These are phyloP conservation scores for Prunella fulvescens DNA, from an alignment of 2,113 vertebrate species.

Conservation along the genomic window DNA sequence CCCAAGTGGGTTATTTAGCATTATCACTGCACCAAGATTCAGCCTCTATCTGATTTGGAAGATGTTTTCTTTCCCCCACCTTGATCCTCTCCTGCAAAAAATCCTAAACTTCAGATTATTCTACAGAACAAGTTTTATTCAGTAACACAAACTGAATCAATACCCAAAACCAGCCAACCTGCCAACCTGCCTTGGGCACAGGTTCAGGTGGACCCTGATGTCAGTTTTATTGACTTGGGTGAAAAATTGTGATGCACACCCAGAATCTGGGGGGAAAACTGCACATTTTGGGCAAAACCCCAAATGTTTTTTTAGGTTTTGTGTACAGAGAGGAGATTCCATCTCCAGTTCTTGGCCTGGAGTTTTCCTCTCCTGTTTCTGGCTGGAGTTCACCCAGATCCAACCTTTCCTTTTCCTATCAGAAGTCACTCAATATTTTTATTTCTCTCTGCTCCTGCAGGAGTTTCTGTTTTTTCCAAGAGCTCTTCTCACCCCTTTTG, in stretches of 20 bases:
- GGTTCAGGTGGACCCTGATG: background rate
- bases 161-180: background rate
- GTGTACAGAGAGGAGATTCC: background rate
- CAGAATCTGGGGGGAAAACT: fast-evolving
- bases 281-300: background rate
- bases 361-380: background rate
- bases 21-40: background rate
- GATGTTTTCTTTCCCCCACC: background rate
- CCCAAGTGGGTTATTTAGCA: background rate
- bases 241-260: background rate
- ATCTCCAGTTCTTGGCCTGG: background rate
- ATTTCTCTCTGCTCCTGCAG: background rate
- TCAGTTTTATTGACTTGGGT: background rate
- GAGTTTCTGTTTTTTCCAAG: background rate
- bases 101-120: background rate
- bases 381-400: background rate
- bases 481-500: background rate
- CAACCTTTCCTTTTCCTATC: background rate
- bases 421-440: background rate
- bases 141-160: background rate
- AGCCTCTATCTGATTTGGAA: background rate
- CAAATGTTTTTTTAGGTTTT: background rate
- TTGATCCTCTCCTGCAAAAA: background rate
- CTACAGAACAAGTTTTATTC: background rate
- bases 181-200: background rate